phyloP scores from a whole-genome alignment of 2,888 invertebrate species.

The Meloe dianella region DNA sequence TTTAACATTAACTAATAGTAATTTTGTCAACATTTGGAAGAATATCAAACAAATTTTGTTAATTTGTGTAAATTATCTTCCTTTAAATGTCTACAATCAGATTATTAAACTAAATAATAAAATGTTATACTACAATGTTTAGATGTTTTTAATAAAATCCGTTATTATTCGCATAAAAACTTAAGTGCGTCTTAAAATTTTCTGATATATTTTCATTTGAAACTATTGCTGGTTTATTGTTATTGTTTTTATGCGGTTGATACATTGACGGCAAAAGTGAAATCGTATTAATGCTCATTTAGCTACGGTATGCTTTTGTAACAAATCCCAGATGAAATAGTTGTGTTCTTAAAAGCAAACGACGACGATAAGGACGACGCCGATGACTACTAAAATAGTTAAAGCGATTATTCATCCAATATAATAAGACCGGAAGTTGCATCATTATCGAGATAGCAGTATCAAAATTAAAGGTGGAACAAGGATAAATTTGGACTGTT shows the following conservation, averaged over 20 bases:
- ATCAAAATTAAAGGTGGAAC: background rate
- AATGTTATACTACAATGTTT: background rate
- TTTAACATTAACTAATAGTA: no score
- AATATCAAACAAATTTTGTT: background rate
- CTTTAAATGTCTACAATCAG: background rate
- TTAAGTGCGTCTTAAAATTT: background rate
- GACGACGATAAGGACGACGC: background rate
- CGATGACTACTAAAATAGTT: background rate
- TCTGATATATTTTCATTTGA: background rate
- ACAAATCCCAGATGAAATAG: background rate
- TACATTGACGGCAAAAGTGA: background rate
- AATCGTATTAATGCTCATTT: background rate
- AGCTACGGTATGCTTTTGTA: background rate
- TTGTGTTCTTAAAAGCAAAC: background rate
- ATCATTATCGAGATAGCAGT: background rate
- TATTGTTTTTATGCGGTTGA: background rate
- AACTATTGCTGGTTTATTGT: background rate
- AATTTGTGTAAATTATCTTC: background rate
- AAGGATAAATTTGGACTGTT: background rate
- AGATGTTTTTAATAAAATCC: background rate
- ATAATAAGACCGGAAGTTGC: background rate
- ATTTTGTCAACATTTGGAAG: no score
- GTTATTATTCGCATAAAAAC: background rate
- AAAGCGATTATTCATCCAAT: background rate
- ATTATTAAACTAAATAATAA: background rate